These are phyloP conservation scores for Pristionchus entomophagus DNA, from an alignment of 2,888 invertebrate genomes.

Conservation along the genomic window DNA sequence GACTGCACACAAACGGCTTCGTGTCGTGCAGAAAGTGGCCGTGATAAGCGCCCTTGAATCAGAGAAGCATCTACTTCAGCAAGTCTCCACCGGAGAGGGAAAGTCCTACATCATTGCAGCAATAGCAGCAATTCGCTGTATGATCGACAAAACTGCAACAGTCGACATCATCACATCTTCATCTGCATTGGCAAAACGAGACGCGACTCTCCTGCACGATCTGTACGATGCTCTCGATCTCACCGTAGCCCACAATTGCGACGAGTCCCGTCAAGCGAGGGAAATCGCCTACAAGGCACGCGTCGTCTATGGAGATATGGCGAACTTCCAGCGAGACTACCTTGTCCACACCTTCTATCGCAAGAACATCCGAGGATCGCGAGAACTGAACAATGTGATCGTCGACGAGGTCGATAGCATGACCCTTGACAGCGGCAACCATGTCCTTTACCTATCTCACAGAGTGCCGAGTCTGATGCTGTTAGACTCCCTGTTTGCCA, in stretches of 20 bases:
- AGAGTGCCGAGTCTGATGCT: constrained; percentile 76
- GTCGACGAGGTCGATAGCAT: constrained; percentile 78
- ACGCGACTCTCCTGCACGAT: constrained; percentile 51
- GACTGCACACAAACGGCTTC: background rate
- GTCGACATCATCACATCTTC: background rate
- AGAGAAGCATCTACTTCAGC: constrained; percentile 63
- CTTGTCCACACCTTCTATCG: constrained; percentile 75
- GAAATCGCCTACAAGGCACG: constrained; percentile 70
- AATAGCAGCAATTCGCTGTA: constrained; percentile 56
- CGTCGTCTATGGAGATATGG: constrained; percentile 76
- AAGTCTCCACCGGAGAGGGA: constrained; percentile 77
- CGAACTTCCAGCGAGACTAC: constrained; percentile 75
- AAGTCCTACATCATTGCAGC: constrained; percentile 76
- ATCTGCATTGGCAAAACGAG: constrained; percentile 46
- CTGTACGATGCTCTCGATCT: constrained; percentile 65
- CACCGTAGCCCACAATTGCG: constrained; percentile 71
- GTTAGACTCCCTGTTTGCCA: constrained; percentile 74
- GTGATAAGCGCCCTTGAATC: background rate
- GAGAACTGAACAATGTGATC: constrained; percentile 73
- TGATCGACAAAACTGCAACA: background rate
- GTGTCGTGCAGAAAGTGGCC: background rate
- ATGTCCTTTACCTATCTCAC: constrained; percentile 76
- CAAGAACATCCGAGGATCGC: constrained; percentile 71
- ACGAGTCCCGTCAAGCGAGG: constrained; percentile 61
- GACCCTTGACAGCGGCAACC: constrained; percentile 77